Base-by-base conservation (phyloP, 2,888 invertebrate genomes). In the Nomada flava region DNA sequence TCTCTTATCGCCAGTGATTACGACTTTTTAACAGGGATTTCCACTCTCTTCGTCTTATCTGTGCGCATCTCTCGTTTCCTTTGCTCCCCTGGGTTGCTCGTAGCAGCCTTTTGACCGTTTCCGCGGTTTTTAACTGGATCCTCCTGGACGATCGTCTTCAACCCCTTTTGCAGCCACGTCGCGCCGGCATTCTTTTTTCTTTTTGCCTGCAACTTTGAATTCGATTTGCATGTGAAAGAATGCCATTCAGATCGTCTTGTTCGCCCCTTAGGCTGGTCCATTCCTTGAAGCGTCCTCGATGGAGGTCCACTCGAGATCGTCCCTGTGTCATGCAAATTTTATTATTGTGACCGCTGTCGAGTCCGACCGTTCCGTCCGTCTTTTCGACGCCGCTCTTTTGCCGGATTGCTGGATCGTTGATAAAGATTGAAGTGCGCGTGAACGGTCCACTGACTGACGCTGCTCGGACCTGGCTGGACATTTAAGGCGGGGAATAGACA, bases 1-100 rank as follows among this genome's bases (percentile, higher is more conserved):
- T 83, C 85, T 86, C 87, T 90, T 90, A 90, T 91, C 90, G 84
- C 68, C 86, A 84, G 88, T 88, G 90, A 91, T 91, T 89, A 91
- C 89, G 88, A 90, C 89, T 90, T 91, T 91, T 91, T 90, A 90
- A 90, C 88, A 79, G 87, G 83, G 82, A 86, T 88, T 84, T 86
- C 78, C 85, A 78, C 62, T 70, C 29, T 18, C n/a, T 47, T 26
- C 50, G 44, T 11, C 78, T 76, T 82, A 79, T 82, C 83, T 82
- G 29, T 15, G 36, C 76, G 67, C 63, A 65, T 29, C 60, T 80
- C 72, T 64, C 68, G 75, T 78, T 63, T 78, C 70, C 84, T 79
- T 64, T 76, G 60, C 64, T 36, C 44, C 70, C 79, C 77, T 72
- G 71, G 36, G 29, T 70, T 67, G 74, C 47, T 67, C 55, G 57